Percentiles rank a stretch among this genome's conserved stretches.
Evolutionary conservation across 2,797 vertebrate species (phyloP).

Genomic region (Phalanger gymnotis): DNA sequence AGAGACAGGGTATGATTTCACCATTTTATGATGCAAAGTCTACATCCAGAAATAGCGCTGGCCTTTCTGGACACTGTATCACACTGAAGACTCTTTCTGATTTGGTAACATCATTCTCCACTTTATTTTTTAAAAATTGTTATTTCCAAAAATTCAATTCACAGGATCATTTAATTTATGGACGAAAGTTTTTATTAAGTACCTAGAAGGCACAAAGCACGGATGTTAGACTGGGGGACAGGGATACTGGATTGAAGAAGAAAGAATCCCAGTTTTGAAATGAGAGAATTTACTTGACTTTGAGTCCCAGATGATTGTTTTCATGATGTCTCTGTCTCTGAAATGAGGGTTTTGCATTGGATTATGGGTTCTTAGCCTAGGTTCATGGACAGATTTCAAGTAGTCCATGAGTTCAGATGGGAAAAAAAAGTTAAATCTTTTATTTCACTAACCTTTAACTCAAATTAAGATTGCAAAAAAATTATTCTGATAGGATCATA

Average conservation of each 20-base stretch:
- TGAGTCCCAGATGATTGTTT: neutral
- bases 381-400: neutral
- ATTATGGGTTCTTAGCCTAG: neutral
- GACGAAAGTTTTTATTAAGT: neutral
- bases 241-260: neutral
- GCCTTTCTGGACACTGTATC: neutral
- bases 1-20: neutral
- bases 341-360: neutral
- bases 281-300: neutral
- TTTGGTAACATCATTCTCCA: neutral
- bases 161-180: neutral
- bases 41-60: neutral
- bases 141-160: neutral
- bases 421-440: neutral
- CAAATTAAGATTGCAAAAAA: neutral
- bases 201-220: neutral
- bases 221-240: neutral
- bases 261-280: neutral
- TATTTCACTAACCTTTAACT: neutral
- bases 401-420: neutral
- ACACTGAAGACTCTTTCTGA: conserved; percentile 13
- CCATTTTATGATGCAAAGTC: conserved; percentile 37
- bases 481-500: neutral
- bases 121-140: neutral
- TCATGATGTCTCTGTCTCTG: neutral